Evolutionary conservation across 2,113 vertebrate genomes (phyloP).

Genomic region (Martes martes): DNA sequence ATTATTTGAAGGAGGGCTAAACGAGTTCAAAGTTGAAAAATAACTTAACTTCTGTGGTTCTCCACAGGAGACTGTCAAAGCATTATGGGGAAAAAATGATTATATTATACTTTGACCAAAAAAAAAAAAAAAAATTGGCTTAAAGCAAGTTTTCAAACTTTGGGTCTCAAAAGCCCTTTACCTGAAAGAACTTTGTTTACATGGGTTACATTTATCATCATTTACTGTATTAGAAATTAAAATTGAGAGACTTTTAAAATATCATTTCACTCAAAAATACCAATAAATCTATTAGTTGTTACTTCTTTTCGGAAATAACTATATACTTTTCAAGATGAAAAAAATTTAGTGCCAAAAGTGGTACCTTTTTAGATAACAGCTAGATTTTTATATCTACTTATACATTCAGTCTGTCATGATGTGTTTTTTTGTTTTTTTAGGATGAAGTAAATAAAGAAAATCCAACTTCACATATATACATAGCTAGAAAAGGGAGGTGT

Average conservation of each 20-base stretch:
- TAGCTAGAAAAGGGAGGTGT: background rate
- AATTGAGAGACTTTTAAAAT: background rate
- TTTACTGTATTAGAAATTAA: conserved; percentile 15
- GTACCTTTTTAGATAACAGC: background rate
- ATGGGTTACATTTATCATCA: background rate
- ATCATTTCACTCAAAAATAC: conserved; percentile 14
- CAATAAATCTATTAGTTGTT: background rate
- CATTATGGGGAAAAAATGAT: background rate
- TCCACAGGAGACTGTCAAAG: background rate
- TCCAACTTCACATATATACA: background rate
- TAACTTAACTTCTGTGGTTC: background rate
- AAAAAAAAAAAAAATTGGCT: background rate
- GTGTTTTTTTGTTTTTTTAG: background rate
- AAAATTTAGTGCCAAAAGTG: background rate
- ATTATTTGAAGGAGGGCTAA: background rate
- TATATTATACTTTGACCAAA: background rate
- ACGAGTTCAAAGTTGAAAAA: background rate
- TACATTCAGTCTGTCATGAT: background rate
- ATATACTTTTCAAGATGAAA: background rate
- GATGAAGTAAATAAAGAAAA: conserved; percentile 3
- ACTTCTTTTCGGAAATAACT: background rate
- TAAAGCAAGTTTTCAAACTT: background rate
- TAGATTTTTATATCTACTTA: background rate
- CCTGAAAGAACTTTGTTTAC: background rate
- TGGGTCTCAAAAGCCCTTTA: background rate